Conservation (phyloP, 2,797 vertebrate genomes). For the Acestrorhynchus altus region DNA sequence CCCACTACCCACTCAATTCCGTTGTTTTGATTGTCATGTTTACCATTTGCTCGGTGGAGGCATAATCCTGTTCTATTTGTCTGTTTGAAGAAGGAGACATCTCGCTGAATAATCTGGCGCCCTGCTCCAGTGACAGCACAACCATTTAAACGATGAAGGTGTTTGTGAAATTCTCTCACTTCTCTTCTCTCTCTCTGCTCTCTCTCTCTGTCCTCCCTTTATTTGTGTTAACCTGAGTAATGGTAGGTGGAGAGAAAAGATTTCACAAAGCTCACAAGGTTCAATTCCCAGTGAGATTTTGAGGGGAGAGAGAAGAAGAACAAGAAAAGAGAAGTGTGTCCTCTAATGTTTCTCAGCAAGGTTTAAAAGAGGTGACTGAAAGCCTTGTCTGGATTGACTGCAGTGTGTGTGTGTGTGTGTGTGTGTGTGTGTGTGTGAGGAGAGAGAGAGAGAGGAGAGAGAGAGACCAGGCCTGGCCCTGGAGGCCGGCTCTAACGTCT, state of each 20-base stretch:
- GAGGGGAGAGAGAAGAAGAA: slow-evolving; percentile 66
- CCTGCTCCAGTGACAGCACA: slow-evolving; percentile 75
- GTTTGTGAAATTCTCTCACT: slow-evolving; percentile 76
- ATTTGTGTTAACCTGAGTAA: slow-evolving; percentile 66
- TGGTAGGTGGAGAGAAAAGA: slow-evolving; percentile 69
- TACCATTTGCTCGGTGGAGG: slow-evolving; percentile 83
- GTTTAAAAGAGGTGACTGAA: slow-evolving; percentile 60
- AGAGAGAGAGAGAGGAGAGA: too few relatives aligned
- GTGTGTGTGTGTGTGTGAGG: too few relatives aligned
- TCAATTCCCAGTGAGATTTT: slow-evolving; percentile 62
- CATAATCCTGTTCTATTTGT: slow-evolving; percentile 85
- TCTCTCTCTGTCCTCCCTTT: slow-evolving; percentile 65
- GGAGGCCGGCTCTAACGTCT: slow-evolving; percentile 31
- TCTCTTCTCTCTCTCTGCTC: slow-evolving; percentile 73
- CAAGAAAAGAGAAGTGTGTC: slow-evolving; percentile 71
- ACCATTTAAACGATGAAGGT: slow-evolving; percentile 82
- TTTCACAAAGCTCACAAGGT: slow-evolving; percentile 72
- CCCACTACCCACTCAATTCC: slow-evolving; percentile 87
- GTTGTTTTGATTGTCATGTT: slow-evolving; percentile 88
- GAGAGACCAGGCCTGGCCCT: slow-evolving; percentile 24
- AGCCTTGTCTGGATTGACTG: slow-evolving; percentile 68
- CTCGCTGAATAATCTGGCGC: slow-evolving; percentile 84
- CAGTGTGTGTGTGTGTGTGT: background rate
- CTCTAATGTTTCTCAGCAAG: slow-evolving; percentile 68
- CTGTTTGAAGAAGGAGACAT: slow-evolving; percentile 85